These are phyloP conservation scores for Atherinosoma microstoma DNA, from an alignment of 2,797 vertebrate species.

Conservation along the genomic window DNA sequence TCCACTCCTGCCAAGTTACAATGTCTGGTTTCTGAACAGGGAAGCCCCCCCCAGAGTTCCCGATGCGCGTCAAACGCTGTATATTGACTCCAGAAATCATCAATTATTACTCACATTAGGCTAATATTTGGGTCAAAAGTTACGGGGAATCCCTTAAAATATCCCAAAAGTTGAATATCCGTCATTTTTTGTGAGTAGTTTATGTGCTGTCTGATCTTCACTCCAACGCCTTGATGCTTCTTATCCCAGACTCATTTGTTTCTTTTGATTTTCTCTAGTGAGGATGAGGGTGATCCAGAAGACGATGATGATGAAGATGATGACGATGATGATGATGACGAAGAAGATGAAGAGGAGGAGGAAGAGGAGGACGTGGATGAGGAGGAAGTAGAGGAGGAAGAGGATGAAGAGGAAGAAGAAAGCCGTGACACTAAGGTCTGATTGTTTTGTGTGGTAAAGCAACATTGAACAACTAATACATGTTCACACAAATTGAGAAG, in stretches of 20 bases:
- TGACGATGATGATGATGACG: slow-evolving; percentile 78
- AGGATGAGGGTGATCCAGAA: slow-evolving; percentile 87
- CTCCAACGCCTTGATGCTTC: not conserved
- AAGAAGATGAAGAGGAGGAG: slow-evolving; percentile 76
- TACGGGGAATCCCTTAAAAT: no score
- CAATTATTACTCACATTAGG: no score
- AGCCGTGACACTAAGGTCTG: slow-evolving; percentile 58
- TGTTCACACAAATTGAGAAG: not conserved
- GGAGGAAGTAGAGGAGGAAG: slow-evolving; percentile 75
- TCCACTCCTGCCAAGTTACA: no score
- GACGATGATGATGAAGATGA: slow-evolving; percentile 80
- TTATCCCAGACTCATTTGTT: not conserved
- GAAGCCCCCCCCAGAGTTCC: no score
- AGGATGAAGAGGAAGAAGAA: slow-evolving; percentile 78
- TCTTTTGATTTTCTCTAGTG: slow-evolving; percentile 73
- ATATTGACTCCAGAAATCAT: no score
- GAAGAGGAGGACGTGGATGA: slow-evolving; percentile 79
- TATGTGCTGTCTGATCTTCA: no score
- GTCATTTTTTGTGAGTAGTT: no score
- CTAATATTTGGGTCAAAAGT: no score
- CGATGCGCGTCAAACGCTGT: no score
- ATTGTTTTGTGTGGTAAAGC: not conserved
- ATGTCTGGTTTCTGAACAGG: no score
- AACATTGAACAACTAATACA: not conserved
- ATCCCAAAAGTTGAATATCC: no score